Evolutionary conservation across 2,888 invertebrate species (phyloP).

Genomic region (Dryococelus australis): DNA sequence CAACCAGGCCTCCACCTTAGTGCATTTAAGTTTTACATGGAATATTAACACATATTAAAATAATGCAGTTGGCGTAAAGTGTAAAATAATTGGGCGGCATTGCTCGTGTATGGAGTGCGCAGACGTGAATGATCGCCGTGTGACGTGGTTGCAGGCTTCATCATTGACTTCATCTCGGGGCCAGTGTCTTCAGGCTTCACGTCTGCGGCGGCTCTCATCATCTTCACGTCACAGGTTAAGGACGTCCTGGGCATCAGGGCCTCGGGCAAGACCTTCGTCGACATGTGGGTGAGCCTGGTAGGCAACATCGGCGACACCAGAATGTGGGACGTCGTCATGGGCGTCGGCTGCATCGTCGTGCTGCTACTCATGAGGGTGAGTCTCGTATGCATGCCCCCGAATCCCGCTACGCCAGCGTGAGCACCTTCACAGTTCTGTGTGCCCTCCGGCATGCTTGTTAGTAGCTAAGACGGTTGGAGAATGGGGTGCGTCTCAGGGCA

Average conservation of each 20-base stretch:
- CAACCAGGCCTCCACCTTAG: too few relatives aligned
- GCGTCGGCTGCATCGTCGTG: conserved; percentile 75
- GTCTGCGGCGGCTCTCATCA: conserved; percentile 88
- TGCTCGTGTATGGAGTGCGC: too few relatives aligned
- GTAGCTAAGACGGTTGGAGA: too few relatives aligned
- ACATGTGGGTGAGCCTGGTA: conserved; percentile 78
- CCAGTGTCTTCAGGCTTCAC: conserved; percentile 91
- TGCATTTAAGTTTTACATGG: too few relatives aligned
- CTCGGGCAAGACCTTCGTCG: conserved; percentile 77
- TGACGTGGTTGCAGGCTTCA: conserved; percentile 67
- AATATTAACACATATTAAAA: too few relatives aligned
- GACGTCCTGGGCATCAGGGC: conserved; percentile 79
- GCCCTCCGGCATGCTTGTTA: too few relatives aligned
- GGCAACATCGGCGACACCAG: conserved; percentile 70
- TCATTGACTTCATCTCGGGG: conserved; percentile 89
- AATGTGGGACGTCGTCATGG: conserved; percentile 78
- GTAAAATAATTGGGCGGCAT: too few relatives aligned
- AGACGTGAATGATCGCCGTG: too few relatives aligned
- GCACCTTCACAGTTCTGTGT: too few relatives aligned
- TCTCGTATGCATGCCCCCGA: conserved; percentile 39
- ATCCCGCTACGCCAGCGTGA: too few relatives aligned
- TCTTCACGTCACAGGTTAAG: conserved; percentile 88
- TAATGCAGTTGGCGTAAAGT: too few relatives aligned
- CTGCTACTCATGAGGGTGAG: conserved; percentile 78
- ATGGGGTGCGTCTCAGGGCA: too few relatives aligned